These are phyloP conservation scores for Macrobrachium nipponense DNA, from an alignment of 1,140 invertebrate genomes.

Conservation along the genomic window DNA sequence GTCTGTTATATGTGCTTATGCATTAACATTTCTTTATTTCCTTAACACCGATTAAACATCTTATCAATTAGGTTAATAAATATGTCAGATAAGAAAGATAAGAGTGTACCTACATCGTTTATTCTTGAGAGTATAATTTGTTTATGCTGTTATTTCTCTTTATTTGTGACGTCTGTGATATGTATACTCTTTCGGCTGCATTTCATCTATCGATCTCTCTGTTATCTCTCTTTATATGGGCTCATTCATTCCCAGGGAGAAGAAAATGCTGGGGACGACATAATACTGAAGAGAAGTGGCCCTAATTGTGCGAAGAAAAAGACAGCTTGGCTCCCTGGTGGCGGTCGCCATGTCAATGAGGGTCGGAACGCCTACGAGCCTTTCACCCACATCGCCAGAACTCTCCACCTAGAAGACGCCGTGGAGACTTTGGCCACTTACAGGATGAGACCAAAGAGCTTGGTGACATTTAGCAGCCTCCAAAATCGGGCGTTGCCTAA, in stretches of 20 bases:
- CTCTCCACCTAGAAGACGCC: constrained; percentile 33
- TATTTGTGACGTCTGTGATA: no score
- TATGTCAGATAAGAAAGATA: no score
- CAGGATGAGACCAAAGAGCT: constrained; percentile 27
- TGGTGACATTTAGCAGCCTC: constrained; percentile 35
- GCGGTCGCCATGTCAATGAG: constrained; percentile 34
- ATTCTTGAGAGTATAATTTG: no score
- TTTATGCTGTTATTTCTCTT: no score
- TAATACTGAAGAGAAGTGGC: constrained; percentile 21
- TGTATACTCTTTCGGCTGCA: no score
- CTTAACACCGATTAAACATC: no score
- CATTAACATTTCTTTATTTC: no score
- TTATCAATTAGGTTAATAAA: no score
- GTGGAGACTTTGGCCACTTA: not conserved
- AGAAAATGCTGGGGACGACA: constrained; percentile 7
- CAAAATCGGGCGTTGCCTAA: not conserved
- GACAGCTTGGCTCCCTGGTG: constrained; percentile 28
- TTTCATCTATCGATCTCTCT: no score
- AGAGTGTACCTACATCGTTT: no score
- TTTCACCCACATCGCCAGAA: constrained; percentile 38
- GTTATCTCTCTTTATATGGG: no score
- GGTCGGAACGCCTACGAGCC: constrained; percentile 25
- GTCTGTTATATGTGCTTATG: no score
- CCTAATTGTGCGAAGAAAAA: constrained; percentile 3
- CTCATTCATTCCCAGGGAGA: not conserved